phyloP scores from a whole-genome alignment of 2,113 vertebrate genomes.

The Camelus bactrianus region DNA sequence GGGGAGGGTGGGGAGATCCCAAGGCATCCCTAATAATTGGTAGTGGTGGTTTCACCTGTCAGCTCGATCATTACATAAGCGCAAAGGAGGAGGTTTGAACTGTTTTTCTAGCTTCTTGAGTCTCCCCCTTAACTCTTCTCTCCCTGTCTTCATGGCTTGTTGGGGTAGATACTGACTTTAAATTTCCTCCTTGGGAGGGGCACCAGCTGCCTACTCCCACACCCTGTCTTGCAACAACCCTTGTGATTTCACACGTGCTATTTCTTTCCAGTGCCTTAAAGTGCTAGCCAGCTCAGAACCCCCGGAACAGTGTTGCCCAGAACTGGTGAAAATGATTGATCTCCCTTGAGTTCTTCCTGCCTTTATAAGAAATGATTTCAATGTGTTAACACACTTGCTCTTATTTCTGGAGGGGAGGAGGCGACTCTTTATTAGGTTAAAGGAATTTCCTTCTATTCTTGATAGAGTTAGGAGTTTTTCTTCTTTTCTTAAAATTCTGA shows the following conservation, averaged over 20 bases:
- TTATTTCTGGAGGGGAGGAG: background rate
- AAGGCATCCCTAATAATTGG: no score
- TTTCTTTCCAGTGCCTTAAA: conserved; percentile 11
- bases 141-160: background rate
- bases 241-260: conserved; percentile 8
- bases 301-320: background rate
- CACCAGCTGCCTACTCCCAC: conserved; percentile 7
- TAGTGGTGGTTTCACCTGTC: background rate
- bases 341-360: background rate
- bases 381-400: background rate
- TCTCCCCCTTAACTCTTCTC: background rate
- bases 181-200: conserved; percentile 19
- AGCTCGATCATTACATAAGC: background rate
- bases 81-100: background rate
- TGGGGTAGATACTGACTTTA: background rate
- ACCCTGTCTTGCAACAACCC: background rate
- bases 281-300: background rate
- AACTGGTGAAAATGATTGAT: background rate
- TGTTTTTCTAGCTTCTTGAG: background rate
- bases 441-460: background rate
- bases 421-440: background rate
- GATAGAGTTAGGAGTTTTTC: background rate
- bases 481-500: background rate
- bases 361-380: background rate
- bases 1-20: background rate